phyloP scores from a whole-genome alignment of 2,797 vertebrate genomes.

The Todus mexicanus region DNA sequence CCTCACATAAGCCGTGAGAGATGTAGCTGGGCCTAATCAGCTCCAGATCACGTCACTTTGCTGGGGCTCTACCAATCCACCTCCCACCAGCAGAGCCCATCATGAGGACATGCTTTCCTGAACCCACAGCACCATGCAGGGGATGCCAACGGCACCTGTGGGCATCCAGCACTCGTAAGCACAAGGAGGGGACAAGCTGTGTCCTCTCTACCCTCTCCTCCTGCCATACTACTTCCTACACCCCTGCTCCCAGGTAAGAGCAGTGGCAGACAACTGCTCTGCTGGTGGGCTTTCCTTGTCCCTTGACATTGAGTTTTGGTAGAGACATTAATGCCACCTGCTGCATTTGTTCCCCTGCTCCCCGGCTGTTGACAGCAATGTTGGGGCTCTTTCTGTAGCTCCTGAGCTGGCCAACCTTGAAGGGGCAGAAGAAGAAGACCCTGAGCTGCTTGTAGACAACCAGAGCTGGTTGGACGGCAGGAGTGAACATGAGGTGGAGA shows the following conservation, averaged over 20 bases:
- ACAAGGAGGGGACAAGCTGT: accelerated
- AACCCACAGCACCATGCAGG: accelerated
- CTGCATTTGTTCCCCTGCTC: neutral
- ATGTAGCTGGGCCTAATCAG: neutral
- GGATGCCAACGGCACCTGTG: neutral
- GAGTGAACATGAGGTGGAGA: constrained; percentile 22
- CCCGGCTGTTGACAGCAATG: neutral
- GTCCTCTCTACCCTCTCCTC: neutral
- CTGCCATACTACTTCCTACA: neutral
- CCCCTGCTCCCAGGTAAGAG: neutral
- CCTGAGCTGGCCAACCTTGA: constrained; percentile 77
- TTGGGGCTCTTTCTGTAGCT: constrained; percentile 66
- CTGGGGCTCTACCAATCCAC: neutral
- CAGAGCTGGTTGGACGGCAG: constrained; percentile 26
- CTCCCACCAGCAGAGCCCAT: neutral
- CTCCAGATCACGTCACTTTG: accelerated
- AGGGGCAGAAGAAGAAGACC: constrained; percentile 68
- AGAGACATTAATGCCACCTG: neutral
- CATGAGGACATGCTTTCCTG: accelerated
- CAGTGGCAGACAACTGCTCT: neutral
- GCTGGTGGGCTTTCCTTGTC: neutral
- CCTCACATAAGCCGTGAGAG: neutral
- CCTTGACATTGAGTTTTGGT: neutral
- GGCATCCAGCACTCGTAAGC: neutral
- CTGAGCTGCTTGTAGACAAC: constrained; percentile 25